Conservation (phyloP, 2,888 invertebrate genomes). For the Pogonocherus hispidulus region DNA sequence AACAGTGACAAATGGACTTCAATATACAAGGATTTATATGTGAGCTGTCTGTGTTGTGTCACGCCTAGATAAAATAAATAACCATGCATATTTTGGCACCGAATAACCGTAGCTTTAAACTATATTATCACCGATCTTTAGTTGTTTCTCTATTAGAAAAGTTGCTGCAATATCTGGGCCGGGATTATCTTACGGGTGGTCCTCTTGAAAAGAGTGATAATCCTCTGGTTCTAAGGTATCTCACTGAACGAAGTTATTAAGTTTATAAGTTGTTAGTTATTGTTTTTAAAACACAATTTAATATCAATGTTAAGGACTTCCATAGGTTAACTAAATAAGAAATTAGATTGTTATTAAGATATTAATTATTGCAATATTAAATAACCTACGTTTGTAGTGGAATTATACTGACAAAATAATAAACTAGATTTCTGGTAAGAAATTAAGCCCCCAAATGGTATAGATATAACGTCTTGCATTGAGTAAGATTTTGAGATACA, state of each 20-base stretch:
- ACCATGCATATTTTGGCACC: conserved; percentile 34
- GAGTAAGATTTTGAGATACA: too few species aligned
- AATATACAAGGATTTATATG: conserved; percentile 31
- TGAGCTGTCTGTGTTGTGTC: conserved; percentile 29
- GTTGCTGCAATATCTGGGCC: conserved; percentile 31
- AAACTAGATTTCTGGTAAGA: too few species aligned
- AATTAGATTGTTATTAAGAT: too few species aligned
- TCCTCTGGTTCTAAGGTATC: neutral
- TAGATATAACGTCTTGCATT: too few species aligned
- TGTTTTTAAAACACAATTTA: too few species aligned
- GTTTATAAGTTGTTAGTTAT: neutral
- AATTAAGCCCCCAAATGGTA: too few species aligned
- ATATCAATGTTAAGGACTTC: too few species aligned
- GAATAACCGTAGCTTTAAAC: conserved; percentile 30
- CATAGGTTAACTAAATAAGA: too few species aligned
- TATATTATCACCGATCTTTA: conserved; percentile 27
- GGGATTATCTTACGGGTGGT: conserved; percentile 33
- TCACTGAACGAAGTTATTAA: neutral
- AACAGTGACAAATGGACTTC: conserved; percentile 35
- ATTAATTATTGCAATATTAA: too few species aligned
- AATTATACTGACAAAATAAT: too few species aligned
- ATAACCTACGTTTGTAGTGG: too few species aligned
- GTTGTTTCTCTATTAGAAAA: conserved; percentile 25
- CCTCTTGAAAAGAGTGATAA: conserved; percentile 12
- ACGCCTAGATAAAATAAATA: conserved; percentile 35